Evolutionary conservation across 2,797 vertebrate species (phyloP).

Genomic region (Saxicola maurus): DNA sequence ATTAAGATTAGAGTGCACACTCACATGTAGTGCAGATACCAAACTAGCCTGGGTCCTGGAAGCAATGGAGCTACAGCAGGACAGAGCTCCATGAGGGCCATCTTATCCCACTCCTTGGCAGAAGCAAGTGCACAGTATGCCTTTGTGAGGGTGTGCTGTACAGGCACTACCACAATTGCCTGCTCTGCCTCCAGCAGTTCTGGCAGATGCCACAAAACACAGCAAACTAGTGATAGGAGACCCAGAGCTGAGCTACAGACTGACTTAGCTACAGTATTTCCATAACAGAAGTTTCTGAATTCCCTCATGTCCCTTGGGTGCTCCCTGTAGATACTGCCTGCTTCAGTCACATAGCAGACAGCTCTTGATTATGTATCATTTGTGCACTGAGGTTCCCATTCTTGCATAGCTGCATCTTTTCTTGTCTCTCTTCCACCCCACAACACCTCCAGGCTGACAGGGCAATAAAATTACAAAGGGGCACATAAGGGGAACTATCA

Average conservation of each 20-base stretch:
- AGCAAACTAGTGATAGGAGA: background rate
- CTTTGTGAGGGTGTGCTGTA: background rate
- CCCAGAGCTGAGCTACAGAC: background rate
- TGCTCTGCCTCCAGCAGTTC: background rate
- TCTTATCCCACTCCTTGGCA: background rate
- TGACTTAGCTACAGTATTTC: background rate
- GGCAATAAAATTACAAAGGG: conserved; percentile 1
- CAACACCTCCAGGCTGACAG: background rate
- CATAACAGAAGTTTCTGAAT: background rate
- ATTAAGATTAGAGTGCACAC: conserved; percentile 22
- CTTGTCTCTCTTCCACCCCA: background rate
- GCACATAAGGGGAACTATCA: background rate
- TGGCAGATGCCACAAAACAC: background rate
- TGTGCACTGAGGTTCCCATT: background rate
- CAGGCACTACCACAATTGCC: background rate
- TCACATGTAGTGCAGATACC: conserved; percentile 10
- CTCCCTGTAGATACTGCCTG: background rate
- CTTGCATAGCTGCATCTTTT: background rate
- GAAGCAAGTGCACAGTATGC: background rate
- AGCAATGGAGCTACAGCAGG: background rate
- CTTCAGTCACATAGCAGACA: background rate
- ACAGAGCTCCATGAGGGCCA: background rate
- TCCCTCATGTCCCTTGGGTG: background rate
- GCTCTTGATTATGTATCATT: background rate
- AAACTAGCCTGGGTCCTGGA: conserved; percentile 5